Conservation (phyloP, 2,888 invertebrate genomes). For the Oscheius sp. region DNA sequence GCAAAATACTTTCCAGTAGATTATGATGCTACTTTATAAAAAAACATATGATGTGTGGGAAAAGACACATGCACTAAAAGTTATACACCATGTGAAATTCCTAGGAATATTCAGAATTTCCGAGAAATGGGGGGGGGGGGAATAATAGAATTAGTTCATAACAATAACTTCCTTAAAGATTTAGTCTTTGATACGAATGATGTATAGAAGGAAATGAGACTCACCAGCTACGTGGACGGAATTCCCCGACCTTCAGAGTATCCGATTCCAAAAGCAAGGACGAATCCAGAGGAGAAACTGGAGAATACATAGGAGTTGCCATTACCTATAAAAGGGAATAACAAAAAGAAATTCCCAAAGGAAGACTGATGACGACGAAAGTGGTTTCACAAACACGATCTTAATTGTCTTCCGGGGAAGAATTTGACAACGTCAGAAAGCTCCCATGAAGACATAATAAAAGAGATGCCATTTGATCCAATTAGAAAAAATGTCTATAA, state of each 20-base stretch:
- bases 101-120: no score
- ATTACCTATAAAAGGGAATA: slow-evolving; percentile 1
- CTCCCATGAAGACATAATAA: background rate
- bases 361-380: slow-evolving; percentile 6
- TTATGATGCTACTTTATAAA: no score
- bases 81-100: no score
- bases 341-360: background rate
- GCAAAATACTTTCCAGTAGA: background rate
- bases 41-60: no score
- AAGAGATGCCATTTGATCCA: slow-evolving; percentile 5
- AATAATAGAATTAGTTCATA: no score
- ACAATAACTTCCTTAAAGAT: no score
- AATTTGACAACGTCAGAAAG: background rate
- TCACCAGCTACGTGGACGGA: slow-evolving; percentile 23
- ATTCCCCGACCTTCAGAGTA: slow-evolving; percentile 22
- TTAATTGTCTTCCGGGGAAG: slow-evolving; percentile 20
- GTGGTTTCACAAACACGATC: slow-evolving; percentile 3
- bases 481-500: slow-evolving; percentile 4
- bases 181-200: no score
- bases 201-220: no score
- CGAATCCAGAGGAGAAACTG: no score
- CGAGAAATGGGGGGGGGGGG: no score
- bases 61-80: no score
- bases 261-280: slow-evolving; percentile 2
- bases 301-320: no score